Percentiles rank a stretch among this genome's conserved stretches.
phyloP scores from a whole-genome alignment of 2,797 vertebrate genomes.

The Lindbergichthys nudifrons region DNA sequence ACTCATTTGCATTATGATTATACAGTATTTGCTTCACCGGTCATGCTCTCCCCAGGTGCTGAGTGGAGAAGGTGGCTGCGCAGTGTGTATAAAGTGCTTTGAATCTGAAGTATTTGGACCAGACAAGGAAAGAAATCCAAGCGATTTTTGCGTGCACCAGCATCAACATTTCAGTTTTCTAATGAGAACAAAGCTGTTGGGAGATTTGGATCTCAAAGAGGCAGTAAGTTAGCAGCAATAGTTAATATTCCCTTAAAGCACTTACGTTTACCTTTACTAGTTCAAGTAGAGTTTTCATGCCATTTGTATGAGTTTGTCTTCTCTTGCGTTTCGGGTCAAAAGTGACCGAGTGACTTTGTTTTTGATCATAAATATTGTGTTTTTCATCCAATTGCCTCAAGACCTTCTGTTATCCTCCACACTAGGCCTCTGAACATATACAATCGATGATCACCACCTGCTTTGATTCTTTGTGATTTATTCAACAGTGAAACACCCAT shows the following conservation, averaged over 20 bases:
- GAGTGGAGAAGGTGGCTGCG: background rate
- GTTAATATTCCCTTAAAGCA: conserved; percentile 7
- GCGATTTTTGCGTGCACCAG: conserved; percentile 10
- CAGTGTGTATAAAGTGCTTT: conserved; percentile 19
- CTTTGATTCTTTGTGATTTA: no score
- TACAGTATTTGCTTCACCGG: conserved; percentile 21
- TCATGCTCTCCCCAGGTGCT: conserved; percentile 25
- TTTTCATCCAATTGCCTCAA: no score
- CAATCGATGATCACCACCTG: no score
- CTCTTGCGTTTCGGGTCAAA: no score
- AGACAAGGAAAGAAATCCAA: conserved; percentile 6
- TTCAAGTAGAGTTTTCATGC: background rate
- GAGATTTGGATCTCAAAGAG: conserved; percentile 3
- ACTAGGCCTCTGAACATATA: no score
- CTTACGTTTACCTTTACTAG: conserved; percentile 11
- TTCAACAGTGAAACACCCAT: no score
- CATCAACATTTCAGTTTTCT: conserved; percentile 2
- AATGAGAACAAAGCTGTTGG: background rate
- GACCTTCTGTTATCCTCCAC: no score
- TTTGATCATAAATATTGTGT: no score
- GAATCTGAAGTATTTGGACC: conserved; percentile 13
- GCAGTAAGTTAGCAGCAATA: background rate
- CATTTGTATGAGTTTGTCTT: background rate
- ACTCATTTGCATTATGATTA: conserved; percentile 55
- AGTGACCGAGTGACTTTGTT: no score